Evolutionary conservation across 2,797 vertebrate species (phyloP).

Genomic region (Pantherophis alleghaniensis): DNA sequence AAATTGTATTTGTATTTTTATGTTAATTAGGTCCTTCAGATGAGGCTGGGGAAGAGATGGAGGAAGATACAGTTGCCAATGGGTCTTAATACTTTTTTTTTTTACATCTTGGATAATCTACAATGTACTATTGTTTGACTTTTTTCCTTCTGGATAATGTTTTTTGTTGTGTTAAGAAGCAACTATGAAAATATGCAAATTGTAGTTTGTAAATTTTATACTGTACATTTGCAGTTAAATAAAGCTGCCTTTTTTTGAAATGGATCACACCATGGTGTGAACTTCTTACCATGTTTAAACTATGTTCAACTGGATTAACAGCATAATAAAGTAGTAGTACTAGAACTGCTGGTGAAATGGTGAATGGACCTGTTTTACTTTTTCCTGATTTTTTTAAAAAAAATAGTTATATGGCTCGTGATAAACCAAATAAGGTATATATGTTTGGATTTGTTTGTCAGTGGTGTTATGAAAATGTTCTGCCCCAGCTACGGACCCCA

Average conservation of each 20-base stretch:
- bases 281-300: not conserved
- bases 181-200: not conserved
- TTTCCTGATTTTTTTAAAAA: not conserved
- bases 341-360: not conserved
- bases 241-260: constrained; percentile 37
- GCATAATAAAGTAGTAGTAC: not conserved
- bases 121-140: not conserved
- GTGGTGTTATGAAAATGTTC: not conserved
- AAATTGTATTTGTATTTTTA: not conserved
- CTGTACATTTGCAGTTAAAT: constrained; percentile 53
- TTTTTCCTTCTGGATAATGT: not conserved
- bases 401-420: not conserved
- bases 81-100: constrained; percentile 74
- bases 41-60: constrained; percentile 80
- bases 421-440: not conserved
- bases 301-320: not conserved
- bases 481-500: too few relatives aligned
- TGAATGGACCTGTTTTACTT: not conserved
- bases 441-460: not conserved
- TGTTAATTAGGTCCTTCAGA: constrained; percentile 70
- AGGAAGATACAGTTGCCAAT: constrained; percentile 80
- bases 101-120: not conserved
- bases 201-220: constrained; percentile 51
- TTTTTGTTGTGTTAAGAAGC: not conserved
- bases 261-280: not conserved